Percentiles rank a stretch among this genome's conserved stretches.
These are phyloP conservation scores for Ladona fulva DNA, from an alignment of 1,140 invertebrate species.

Conservation along the genomic window DNA sequence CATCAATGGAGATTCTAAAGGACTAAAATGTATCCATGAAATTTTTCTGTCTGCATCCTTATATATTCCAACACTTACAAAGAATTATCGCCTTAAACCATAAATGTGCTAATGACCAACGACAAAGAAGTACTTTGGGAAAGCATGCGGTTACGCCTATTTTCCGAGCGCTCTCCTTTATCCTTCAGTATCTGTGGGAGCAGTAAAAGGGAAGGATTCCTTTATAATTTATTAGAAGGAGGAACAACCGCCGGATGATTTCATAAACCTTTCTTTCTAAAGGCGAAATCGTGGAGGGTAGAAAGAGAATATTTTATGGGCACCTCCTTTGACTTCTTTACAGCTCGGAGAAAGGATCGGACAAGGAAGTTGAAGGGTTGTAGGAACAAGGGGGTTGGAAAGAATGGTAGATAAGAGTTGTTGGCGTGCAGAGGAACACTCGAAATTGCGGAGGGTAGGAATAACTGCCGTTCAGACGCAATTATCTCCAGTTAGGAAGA, in stretches of 20 bases:
- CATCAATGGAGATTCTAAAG: too few relatives aligned
- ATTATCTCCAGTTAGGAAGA: too few relatives aligned
- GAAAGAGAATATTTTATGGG: conserved; percentile 1
- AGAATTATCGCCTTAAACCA: too few relatives aligned
- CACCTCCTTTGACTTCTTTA: background rate
- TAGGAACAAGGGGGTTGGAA: background rate
- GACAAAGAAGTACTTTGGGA: too few relatives aligned
- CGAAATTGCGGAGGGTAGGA: background rate
- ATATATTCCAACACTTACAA: too few relatives aligned
- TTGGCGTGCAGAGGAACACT: background rate
- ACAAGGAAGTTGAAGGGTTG: background rate
- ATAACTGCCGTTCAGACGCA: background rate
- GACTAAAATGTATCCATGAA: too few relatives aligned
- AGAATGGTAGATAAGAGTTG: background rate
- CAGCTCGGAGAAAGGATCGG: background rate
- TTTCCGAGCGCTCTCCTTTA: too few relatives aligned
- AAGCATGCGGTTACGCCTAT: too few relatives aligned
- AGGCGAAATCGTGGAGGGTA: background rate
- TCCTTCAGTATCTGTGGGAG: background rate
- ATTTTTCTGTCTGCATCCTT: too few relatives aligned
- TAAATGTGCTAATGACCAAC: too few relatives aligned
- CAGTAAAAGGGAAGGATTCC: background rate
- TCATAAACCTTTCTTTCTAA: background rate
- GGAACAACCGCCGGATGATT: background rate
- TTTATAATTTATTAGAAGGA: background rate